phyloP scores from a whole-genome alignment of 1,140 invertebrate genomes.

The Halictus rubicundus region DNA sequence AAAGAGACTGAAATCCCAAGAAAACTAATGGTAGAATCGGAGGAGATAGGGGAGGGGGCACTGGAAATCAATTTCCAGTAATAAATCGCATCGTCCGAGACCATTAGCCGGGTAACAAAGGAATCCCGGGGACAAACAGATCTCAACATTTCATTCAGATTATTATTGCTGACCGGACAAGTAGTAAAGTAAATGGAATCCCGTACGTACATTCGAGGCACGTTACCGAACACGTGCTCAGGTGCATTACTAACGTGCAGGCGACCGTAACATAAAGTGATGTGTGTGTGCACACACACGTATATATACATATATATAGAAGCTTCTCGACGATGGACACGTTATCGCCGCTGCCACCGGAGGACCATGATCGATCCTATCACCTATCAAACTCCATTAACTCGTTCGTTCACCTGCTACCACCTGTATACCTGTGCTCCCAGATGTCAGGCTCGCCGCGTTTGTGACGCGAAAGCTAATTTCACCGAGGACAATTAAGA shows the following conservation, averaged over 20 bases:
- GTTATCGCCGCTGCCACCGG: conserved; percentile 61
- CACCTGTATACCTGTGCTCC: conserved; percentile 5
- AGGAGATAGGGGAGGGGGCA: too few relatives aligned
- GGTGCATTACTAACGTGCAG: conserved; percentile 16
- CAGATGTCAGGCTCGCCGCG: not conserved
- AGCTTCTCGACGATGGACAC: conserved; percentile 48
- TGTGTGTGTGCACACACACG: not conserved
- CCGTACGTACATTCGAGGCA: not conserved
- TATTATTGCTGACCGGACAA: too few relatives aligned
- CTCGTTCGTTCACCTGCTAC: conserved; percentile 55
- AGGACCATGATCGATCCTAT: conserved; percentile 48
- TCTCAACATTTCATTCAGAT: too few relatives aligned
- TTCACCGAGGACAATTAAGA: not conserved
- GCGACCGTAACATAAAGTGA: conserved; percentile 16
- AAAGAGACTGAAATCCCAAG: too few relatives aligned
- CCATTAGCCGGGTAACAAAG: too few relatives aligned
- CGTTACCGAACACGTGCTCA: conserved; percentile 2
- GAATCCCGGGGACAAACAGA: too few relatives aligned
- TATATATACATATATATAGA: not conserved
- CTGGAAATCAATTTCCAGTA: too few relatives aligned
- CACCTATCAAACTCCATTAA: conserved; percentile 68
- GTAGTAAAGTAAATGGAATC: not conserved
- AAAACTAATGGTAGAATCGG: too few relatives aligned
- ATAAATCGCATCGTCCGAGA: too few relatives aligned
- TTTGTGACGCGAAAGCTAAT: not conserved